phyloP scores from a whole-genome alignment of 1,140 invertebrate genomes.

The Nasonia vitripennis region DNA sequence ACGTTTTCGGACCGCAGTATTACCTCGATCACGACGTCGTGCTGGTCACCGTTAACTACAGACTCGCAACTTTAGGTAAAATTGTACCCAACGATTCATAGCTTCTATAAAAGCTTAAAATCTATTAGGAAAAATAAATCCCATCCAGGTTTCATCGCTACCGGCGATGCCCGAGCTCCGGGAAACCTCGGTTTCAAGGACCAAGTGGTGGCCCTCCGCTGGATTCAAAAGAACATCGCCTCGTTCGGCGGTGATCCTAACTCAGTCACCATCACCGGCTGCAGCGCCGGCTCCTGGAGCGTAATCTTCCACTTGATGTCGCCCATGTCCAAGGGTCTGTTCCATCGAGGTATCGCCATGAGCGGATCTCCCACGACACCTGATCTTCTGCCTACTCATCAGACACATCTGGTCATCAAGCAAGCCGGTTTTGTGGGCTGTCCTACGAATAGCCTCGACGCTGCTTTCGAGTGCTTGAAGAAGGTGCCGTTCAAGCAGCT shows the following conservation, averaged over 20 bases:
- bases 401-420: constrained; percentile 77
- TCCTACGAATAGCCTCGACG: constrained; percentile 73
- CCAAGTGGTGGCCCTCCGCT: constrained; percentile 79
- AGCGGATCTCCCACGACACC: constrained; percentile 80
- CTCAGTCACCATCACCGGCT: constrained; percentile 81
- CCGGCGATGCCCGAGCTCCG: constrained; percentile 78
- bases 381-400: constrained; percentile 74
- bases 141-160: constrained; percentile 55
- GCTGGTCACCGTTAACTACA: constrained; percentile 83
- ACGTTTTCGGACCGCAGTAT: constrained; percentile 78
- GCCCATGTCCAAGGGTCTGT: constrained; percentile 74
- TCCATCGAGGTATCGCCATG: constrained; percentile 75
- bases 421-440: constrained; percentile 81
- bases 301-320: constrained; percentile 80
- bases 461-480: constrained; percentile 79
- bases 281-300: constrained; percentile 80
- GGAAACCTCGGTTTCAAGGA: constrained; percentile 85
- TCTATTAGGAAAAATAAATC: not conserved
- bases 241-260: constrained; percentile 78
- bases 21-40: constrained; percentile 81
- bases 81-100: not conserved
- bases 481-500: constrained; percentile 61
- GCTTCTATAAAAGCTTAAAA: not conserved
- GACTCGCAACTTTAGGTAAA: constrained; percentile 78
- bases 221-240: constrained; percentile 79